These are phyloP conservation scores for Rhadina sibilatrix DNA, from an alignment of 2,113 vertebrate genomes.

Conservation along the genomic window DNA sequence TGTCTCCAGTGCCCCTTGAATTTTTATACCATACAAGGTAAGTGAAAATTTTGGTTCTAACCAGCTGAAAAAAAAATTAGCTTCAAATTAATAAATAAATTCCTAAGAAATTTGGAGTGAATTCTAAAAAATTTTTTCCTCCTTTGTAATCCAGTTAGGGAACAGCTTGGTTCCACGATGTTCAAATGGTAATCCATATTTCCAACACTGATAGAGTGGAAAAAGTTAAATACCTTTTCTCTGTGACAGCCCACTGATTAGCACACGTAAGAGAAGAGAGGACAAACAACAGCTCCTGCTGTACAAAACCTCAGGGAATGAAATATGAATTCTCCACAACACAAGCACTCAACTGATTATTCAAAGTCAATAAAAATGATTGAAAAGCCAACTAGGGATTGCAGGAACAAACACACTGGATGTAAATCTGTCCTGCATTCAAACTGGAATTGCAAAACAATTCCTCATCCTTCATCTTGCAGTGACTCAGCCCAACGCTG, in stretches of 20 bases:
- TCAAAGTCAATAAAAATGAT: neutral
- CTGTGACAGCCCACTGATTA: neutral
- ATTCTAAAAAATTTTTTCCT: neutral
- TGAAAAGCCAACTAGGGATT: neutral
- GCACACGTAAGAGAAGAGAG: fast-evolving
- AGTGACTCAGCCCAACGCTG: neutral
- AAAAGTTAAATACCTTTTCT: neutral
- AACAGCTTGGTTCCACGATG: neutral
- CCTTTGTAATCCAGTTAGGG: neutral
- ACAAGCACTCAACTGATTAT: neutral
- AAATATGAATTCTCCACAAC: neutral
- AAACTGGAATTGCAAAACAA: neutral
- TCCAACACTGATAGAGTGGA: neutral
- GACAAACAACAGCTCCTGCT: neutral
- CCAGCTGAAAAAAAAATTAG: neutral
- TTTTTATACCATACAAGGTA: neutral
- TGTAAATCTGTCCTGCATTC: neutral
- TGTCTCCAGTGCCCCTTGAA: neutral
- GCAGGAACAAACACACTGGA: neutral
- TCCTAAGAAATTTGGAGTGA: neutral
- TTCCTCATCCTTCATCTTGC: slow-evolving; percentile 18
- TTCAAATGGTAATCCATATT: neutral
- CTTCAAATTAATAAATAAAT: neutral
- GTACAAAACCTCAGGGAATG: neutral
- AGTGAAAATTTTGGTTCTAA: neutral